Conservation (phyloP, 23 tunicate genomes). For the Oikopleura albicans region DNA sequence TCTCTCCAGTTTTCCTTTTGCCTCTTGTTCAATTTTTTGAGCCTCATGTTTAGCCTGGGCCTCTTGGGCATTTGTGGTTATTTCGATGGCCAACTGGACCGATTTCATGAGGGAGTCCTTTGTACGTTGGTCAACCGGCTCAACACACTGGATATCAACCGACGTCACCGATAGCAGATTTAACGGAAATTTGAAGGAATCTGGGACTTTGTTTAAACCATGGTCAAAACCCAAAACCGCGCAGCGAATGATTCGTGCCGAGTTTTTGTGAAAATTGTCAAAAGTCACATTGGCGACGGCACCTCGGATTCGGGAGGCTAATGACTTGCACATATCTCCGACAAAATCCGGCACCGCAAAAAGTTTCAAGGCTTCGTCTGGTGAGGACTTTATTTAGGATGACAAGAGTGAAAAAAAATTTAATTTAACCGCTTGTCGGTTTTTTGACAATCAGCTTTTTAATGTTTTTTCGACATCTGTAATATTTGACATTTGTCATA, state of each 20-base stretch:
- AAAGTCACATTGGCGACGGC: conserved; percentile 86
- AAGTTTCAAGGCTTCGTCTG: conserved; percentile 46
- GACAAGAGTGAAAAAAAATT: too few species aligned
- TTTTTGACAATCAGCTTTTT: too few species aligned
- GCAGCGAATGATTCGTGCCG: conserved; percentile 69
- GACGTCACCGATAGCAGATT: conserved; percentile 54
- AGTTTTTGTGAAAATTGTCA: conserved; percentile 87
- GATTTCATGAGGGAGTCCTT: conserved; percentile 71
- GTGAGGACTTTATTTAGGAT: too few species aligned
- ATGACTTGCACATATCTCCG: conserved; percentile 86
- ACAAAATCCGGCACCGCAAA: conserved; percentile 94
- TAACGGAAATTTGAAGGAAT: conserved; percentile 50
- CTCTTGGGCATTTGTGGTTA: conserved; percentile 92
- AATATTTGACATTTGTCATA: too few species aligned
- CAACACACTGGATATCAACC: conserved; percentile 86
- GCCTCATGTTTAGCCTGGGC: conserved; percentile 93
- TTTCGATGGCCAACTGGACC: conserved; percentile 87
- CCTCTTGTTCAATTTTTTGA: conserved; percentile 68
- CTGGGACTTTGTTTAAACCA: conserved; percentile 49
- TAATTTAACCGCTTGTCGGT: too few species aligned
- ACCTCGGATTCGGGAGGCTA: conserved; percentile 72
- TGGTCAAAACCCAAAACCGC: conserved; percentile 52
- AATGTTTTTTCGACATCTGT: too few species aligned
- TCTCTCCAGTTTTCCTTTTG: conserved; percentile 63
- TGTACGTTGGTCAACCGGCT: conserved; percentile 89